Percentiles rank a stretch among this genome's conserved stretches.
Conservation (phyloP, 2,113 vertebrate species). For the Penelope pileata region DNA sequence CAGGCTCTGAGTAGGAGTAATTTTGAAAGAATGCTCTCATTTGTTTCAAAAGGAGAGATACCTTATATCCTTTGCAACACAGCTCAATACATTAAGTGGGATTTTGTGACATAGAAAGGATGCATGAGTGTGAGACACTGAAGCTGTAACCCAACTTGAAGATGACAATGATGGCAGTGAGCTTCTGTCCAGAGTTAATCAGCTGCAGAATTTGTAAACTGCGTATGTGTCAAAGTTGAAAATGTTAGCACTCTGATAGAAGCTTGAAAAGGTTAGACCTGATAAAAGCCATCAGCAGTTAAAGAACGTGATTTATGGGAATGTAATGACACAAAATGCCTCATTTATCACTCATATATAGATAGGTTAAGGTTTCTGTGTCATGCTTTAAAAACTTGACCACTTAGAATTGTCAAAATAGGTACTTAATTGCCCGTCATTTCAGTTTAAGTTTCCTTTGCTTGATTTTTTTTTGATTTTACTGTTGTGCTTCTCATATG, state of each 20-base stretch:
- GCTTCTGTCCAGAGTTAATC: slow-evolving; percentile 91
- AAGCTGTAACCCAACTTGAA: slow-evolving; percentile 76
- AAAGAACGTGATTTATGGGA: slow-evolving; percentile 96
- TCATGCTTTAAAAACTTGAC: slow-evolving; percentile 92
- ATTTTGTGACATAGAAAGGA: slow-evolving; percentile 53
- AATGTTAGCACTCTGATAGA: slow-evolving; percentile 97
- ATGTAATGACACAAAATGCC: slow-evolving; percentile 97
- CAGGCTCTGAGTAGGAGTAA: not conserved
- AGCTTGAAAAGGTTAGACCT: slow-evolving; percentile 99
- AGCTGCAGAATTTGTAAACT: slow-evolving; percentile 96
- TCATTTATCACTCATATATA: slow-evolving; percentile 95
- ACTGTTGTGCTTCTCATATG: slow-evolving; percentile 69
- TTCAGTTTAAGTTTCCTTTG: slow-evolving; percentile 78
- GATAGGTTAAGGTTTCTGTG: slow-evolving; percentile 92
- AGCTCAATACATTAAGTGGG: not conserved
- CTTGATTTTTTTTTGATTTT: slow-evolving; percentile 73
- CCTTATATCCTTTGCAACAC: not conserved
- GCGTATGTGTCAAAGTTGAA: slow-evolving; percentile 96
- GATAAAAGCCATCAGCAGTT: slow-evolving; percentile 98
- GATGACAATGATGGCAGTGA: slow-evolving; percentile 76
- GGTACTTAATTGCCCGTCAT: slow-evolving; percentile 81
- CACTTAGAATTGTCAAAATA: slow-evolving; percentile 87
- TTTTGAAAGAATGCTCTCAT: not conserved
- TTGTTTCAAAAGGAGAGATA: slow-evolving; percentile 31
- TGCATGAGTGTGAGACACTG: slow-evolving; percentile 48